A percentile compares a stretch with the other conserved stretches of the same genome.
Evolutionary conservation across 2,888 invertebrate species (phyloP).

Genomic region (Caenorhabditis afra): DNA sequence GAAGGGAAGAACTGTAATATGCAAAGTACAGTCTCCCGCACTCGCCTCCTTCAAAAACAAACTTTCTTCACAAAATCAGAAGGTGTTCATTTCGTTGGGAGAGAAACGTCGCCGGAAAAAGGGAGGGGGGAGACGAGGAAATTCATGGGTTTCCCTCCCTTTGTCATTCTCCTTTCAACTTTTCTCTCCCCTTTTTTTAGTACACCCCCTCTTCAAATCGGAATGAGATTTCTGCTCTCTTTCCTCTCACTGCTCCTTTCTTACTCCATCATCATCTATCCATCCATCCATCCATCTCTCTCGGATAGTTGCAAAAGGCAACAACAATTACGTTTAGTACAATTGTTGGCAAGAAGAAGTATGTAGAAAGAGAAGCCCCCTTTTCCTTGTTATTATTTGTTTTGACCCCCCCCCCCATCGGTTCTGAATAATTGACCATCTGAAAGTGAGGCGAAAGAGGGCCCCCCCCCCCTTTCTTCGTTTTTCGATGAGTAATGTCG

Average conservation of each 20-base stretch:
- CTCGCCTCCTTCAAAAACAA: neutral
- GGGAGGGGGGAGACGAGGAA: conserved; percentile 16
- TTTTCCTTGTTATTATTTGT: neutral
- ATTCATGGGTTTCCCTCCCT: conserved; percentile 27
- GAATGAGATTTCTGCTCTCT: conserved; percentile 18
- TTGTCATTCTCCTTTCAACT: conserved; percentile 6
- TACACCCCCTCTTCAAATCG: too few relatives aligned
- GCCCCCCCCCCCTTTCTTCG: too few relatives aligned
- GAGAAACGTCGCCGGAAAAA: too few relatives aligned
- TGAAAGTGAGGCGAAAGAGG: too few relatives aligned
- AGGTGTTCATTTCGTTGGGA: too few relatives aligned
- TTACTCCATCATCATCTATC: conserved; percentile 32
- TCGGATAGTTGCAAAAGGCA: neutral
- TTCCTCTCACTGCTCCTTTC: neutral
- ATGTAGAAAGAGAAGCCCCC: neutral
- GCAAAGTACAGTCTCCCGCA: conserved; percentile 26
- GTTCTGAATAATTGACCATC: conserved; percentile 1
- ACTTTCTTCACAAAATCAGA: neutral
- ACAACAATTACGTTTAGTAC: too few relatives aligned
- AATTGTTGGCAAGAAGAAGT: neutral
- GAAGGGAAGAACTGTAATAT: conserved; percentile 43
- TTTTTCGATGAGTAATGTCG: too few relatives aligned
- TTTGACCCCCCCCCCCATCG: neutral
- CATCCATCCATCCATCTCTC: conserved; percentile 19
- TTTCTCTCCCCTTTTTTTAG: neutral